A percentile compares a stretch with the other conserved stretches of the same genome.
These are phyloP conservation scores for Syncerus caffer DNA, from an alignment of 2,797 vertebrate genomes.

Conservation along the genomic window DNA sequence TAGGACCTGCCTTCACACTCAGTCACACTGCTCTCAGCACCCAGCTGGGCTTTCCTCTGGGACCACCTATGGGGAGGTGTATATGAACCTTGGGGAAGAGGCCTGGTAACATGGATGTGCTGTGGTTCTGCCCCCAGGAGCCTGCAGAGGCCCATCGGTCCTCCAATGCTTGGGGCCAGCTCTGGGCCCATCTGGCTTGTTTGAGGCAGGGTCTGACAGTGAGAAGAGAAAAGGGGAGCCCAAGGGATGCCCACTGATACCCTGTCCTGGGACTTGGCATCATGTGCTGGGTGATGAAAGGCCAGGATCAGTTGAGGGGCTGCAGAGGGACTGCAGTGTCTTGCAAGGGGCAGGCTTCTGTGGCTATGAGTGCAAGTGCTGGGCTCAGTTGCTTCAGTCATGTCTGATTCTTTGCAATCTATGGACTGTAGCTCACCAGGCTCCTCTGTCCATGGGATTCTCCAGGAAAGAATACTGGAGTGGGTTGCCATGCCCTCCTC, in stretches of 20 bases:
- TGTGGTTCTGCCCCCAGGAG: no score
- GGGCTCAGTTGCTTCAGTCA: not conserved
- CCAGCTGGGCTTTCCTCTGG: not conserved
- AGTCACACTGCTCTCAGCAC: fast-evolving
- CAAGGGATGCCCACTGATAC: fast-evolving
- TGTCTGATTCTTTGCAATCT: not conserved
- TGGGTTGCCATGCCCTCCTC: not conserved
- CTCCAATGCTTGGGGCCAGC: fast-evolving
- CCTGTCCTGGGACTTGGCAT: not conserved
- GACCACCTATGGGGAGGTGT: fast-evolving
- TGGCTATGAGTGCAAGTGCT: fast-evolving
- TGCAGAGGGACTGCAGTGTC: fast-evolving
- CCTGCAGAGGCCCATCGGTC: fast-evolving
- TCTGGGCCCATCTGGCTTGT: not conserved
- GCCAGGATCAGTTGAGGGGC: fast-evolving
- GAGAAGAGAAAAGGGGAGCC: not conserved
- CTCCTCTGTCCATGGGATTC: not conserved
- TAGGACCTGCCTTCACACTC: not conserved
- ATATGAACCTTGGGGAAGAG: not conserved
- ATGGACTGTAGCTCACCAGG: not conserved
- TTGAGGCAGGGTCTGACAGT: fast-evolving
- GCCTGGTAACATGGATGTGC: fast-evolving
- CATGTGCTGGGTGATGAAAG: fast-evolving
- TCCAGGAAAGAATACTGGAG: not conserved
- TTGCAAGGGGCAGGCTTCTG: fast-evolving